phyloP scores from a whole-genome alignment of 2,797 vertebrate genomes.

The Scleropages formosus region DNA sequence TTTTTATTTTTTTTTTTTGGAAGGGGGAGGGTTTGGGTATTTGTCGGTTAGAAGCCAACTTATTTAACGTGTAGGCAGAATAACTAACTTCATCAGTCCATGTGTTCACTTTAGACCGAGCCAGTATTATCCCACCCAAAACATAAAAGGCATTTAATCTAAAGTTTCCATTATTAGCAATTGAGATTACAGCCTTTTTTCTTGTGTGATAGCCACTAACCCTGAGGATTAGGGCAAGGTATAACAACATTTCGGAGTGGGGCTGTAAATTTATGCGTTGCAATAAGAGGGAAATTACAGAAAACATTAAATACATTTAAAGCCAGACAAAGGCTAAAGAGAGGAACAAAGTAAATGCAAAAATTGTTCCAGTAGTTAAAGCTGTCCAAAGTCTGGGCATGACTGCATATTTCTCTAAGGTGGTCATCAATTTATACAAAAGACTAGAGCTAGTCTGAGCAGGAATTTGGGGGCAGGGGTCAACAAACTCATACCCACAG shows the following conservation, averaged over 20 bases:
- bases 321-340: too few relatives aligned
- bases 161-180: neutral
- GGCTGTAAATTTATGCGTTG: too few relatives aligned
- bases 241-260: slow-evolving; percentile 38
- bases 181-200: slow-evolving; percentile 88
- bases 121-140: slow-evolving; percentile 84
- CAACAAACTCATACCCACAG: slow-evolving; percentile 36
- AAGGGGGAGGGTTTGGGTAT: neutral
- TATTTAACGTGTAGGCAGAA: slow-evolving; percentile 86
- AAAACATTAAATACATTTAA: slow-evolving; percentile 15
- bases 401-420: too few relatives aligned
- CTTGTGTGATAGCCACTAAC: slow-evolving; percentile 71
- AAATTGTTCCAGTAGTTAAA: too few relatives aligned
- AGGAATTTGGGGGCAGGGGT: slow-evolving; percentile 30
- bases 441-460: slow-evolving; percentile 46
- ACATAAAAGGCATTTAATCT: slow-evolving; percentile 30
- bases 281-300: neutral
- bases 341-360: too few relatives aligned
- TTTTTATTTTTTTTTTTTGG: too few relatives aligned
- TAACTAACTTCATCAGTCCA: slow-evolving; percentile 96
- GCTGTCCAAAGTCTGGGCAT: too few relatives aligned
- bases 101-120: slow-evolving; percentile 87
- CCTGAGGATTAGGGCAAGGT: slow-evolving; percentile 49
- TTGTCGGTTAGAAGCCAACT: slow-evolving; percentile 93
- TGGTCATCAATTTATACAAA: too few relatives aligned